Percentiles rank a stretch among this genome's conserved stretches.
Evolutionary conservation across 2,797 vertebrate genomes (phyloP).

Genomic region (Callimico goeldii): DNA sequence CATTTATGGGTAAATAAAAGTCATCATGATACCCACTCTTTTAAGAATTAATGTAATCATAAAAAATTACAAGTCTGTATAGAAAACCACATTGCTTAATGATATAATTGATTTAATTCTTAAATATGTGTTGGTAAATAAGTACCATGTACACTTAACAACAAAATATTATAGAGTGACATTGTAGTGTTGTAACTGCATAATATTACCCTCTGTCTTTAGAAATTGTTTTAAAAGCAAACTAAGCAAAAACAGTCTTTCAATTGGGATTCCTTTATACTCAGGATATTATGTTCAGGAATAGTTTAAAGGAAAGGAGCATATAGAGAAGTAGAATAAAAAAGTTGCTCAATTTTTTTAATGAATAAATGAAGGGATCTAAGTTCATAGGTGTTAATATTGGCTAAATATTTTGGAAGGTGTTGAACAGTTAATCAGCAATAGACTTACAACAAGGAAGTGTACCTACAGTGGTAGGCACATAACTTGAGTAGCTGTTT

Average conservation of each 20-base stretch:
- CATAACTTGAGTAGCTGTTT: neutral
- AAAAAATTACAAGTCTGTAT: neutral
- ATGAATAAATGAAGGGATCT: neutral
- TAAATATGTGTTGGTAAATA: neutral
- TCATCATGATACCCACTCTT: neutral
- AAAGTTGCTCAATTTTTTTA: neutral
- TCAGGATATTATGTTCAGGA: neutral
- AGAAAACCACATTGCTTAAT: constrained; percentile 1
- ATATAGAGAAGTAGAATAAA: neutral
- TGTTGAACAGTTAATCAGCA: neutral
- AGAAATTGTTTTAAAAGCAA: neutral
- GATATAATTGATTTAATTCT: neutral
- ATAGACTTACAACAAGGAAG: neutral
- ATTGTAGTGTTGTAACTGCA: neutral
- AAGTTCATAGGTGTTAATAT: neutral
- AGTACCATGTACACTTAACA: neutral
- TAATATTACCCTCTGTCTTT: neutral
- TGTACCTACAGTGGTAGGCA: neutral
- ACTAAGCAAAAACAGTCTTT: neutral
- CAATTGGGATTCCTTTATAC: neutral
- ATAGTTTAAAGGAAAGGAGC: neutral
- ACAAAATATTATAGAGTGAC: neutral
- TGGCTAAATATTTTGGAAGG: neutral
- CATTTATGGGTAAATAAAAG: neutral
- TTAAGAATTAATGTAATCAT: neutral